Percentiles rank a stretch among this genome's conserved stretches.
These are phyloP conservation scores for Dolichallabes microphthalmus DNA, from an alignment of 2,113 vertebrate species.

Conservation along the genomic window DNA sequence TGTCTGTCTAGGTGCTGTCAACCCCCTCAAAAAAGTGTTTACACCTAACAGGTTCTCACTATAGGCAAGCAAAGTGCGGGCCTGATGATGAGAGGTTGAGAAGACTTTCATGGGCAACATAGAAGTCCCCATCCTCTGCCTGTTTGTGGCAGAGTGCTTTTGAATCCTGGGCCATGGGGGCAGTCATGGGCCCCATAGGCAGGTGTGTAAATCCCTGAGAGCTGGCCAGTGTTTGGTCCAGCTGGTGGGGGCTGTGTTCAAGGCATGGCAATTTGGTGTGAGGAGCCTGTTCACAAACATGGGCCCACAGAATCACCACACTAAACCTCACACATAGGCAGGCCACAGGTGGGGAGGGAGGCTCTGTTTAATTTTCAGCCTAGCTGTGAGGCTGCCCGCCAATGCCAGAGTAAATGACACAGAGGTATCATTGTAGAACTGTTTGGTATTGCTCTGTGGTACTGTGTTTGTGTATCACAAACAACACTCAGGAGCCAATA, in stretches of 20 bases:
- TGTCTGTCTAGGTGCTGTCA: constrained; percentile 58
- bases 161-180: constrained; percentile 29
- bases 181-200: constrained; percentile 28
- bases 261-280: constrained; percentile 48
- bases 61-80: constrained; percentile 34
- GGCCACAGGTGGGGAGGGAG: constrained; percentile 69
- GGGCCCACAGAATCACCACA: constrained; percentile 38
- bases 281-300: constrained; percentile 48
- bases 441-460: constrained; percentile 23
- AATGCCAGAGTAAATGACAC: constrained; percentile 62
- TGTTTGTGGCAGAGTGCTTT: constrained; percentile 18
- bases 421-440: constrained; percentile 53
- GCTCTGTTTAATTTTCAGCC: constrained; percentile 76
- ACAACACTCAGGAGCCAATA: constrained; percentile 37
- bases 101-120: constrained; percentile 32
- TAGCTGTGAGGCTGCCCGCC: constrained; percentile 66
- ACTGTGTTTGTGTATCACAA: constrained; percentile 32
- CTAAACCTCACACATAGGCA: constrained; percentile 44
- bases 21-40: constrained; percentile 51
- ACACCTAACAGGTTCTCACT: constrained; percentile 44
- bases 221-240: constrained; percentile 54
- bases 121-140: constrained; percentile 42
- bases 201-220: constrained; percentile 49
- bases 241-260: constrained; percentile 52
- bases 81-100: constrained; percentile 22